Percentiles rank a stretch among this genome's conserved stretches.
phyloP scores from a whole-genome alignment of 2,888 invertebrate genomes.

The Orthosia gothica region DNA sequence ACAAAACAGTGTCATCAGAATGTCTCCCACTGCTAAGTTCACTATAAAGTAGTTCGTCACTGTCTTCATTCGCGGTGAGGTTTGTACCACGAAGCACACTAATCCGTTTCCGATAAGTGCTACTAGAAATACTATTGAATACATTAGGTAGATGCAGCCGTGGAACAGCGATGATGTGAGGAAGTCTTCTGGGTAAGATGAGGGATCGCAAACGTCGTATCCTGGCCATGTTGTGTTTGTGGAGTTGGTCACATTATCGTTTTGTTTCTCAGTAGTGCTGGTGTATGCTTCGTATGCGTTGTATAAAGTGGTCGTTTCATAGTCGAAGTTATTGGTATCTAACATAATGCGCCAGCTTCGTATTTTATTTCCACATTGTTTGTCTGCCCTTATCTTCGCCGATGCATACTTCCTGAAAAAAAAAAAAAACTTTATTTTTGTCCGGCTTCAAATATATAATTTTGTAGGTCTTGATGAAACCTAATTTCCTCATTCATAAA shows the following conservation, averaged over 20 bases:
- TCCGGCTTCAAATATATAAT: not conserved
- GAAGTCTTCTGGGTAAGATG: conserved; percentile 76
- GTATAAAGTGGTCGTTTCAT: conserved; percentile 72
- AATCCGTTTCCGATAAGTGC: conserved; percentile 94
- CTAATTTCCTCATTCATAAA: not conserved
- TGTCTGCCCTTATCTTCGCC: conserved; percentile 1
- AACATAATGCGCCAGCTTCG: conserved; percentile 75
- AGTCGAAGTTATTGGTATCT: conserved; percentile 72
- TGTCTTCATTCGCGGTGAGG: conserved; percentile 96
- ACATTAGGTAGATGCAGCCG: conserved; percentile 93
- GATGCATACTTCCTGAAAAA: conserved; percentile 56
- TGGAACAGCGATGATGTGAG: conserved; percentile 91
- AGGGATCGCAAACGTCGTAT: conserved; percentile 75
- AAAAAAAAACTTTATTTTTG: conserved; percentile 18
- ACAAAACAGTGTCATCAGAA: conserved; percentile 97
- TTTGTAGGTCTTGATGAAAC: not conserved
- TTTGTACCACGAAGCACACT: conserved; percentile 97
- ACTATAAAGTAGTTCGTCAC: conserved; percentile 98
- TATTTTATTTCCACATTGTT: conserved; percentile 57
- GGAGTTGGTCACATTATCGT: conserved; percentile 63
- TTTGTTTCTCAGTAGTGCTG: conserved; percentile 58
- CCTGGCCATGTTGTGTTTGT: conserved; percentile 78
- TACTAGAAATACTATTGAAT: conserved; percentile 93
- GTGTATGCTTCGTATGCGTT: conserved; percentile 61
- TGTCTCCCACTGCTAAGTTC: conserved; percentile 97